A percentile compares a stretch with the other conserved stretches of the same genome.
These are phyloP conservation scores for Caenorhabditis sinica DNA, from an alignment of 2,888 invertebrate species.

Conservation along the genomic window DNA sequence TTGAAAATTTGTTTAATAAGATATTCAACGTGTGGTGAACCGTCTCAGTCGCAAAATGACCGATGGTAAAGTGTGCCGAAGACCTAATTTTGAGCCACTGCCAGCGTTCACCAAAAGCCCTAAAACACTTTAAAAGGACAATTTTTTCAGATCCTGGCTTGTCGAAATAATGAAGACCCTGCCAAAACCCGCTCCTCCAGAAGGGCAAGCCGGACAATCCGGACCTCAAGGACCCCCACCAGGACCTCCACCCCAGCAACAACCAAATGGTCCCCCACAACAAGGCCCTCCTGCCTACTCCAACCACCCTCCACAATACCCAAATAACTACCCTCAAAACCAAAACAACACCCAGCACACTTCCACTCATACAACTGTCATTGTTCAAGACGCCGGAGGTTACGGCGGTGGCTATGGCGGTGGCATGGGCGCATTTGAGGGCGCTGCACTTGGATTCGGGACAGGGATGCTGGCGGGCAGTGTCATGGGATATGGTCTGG, in stretches of 20 bases:
- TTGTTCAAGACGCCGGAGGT: background rate
- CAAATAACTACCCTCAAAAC: background rate
- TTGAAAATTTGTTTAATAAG: too few relatives aligned
- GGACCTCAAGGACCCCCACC: constrained; percentile 29
- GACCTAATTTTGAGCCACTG: too few relatives aligned
- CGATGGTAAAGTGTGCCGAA: too few relatives aligned
- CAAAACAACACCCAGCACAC: too few relatives aligned
- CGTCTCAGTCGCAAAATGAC: too few relatives aligned
- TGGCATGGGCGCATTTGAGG: constrained; percentile 47
- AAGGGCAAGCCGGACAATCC: constrained; percentile 6
- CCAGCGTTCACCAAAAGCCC: background rate
- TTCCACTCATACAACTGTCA: constrained; percentile 18
- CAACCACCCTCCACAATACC: constrained; percentile 15
- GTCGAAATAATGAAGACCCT: constrained; percentile 79
- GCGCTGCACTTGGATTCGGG: constrained; percentile 73
- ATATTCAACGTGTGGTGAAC: too few relatives aligned
- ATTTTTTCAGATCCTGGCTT: constrained; percentile 79
- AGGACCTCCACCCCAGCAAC: background rate
- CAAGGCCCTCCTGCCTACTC: constrained; percentile 33
- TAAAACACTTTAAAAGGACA: too few relatives aligned
- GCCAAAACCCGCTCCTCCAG: constrained; percentile 72
- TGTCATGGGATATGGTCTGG: constrained; percentile 73
- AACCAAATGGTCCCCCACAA: constrained; percentile 63
- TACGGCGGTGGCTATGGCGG: background rate
- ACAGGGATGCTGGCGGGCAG: constrained; percentile 77